phyloP scores from a whole-genome alignment of 2,113 vertebrate species.

The Montifringilla adamsi region DNA sequence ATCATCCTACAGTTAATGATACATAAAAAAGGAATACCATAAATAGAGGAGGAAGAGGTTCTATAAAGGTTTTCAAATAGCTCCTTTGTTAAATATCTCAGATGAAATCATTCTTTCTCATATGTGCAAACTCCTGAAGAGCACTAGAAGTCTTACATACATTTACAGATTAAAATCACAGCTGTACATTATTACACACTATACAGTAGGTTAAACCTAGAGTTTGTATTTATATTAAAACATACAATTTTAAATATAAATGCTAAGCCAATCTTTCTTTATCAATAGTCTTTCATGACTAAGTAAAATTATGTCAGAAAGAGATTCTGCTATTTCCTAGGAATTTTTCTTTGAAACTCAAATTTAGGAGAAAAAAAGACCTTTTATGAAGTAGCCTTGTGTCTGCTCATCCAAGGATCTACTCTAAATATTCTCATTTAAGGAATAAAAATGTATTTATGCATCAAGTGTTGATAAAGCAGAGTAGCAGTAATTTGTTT shows the following conservation, averaged over 20 bases:
- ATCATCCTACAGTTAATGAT: background rate
- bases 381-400: background rate
- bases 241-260: background rate
- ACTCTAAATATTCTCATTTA: background rate
- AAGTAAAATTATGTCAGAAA: background rate
- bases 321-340: background rate
- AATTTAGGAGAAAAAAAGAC: background rate
- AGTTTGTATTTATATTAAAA: background rate
- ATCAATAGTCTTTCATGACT: background rate
- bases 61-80: background rate
- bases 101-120: background rate
- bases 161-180: background rate
- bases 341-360: background rate
- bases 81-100: background rate
- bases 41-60: background rate
- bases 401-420: background rate
- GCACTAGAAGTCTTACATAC: background rate
- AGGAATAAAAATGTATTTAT: background rate
- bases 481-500: background rate
- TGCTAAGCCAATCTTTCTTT: fast-evolving
- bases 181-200: background rate
- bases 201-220: background rate
- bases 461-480: background rate
- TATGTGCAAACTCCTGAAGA: background rate
- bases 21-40: background rate